phyloP scores from a whole-genome alignment of 1,140 invertebrate species.

The Meloidogyne chitwoodi region DNA sequence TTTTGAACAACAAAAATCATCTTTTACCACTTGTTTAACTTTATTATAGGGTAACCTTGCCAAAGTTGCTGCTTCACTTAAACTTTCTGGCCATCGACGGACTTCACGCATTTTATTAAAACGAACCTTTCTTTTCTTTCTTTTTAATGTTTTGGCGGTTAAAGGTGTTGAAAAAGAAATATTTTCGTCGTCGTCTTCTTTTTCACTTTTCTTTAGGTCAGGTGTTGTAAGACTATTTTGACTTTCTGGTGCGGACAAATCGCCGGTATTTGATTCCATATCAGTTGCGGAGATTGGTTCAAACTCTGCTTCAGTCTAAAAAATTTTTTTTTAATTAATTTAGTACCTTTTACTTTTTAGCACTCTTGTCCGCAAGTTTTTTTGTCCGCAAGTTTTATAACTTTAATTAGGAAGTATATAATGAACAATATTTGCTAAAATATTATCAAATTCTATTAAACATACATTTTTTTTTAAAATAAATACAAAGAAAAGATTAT shows the following conservation, averaged over 20 bases:
- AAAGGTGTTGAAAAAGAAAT: background rate
- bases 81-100: background rate
- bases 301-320: background rate
- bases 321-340: too few relatives aligned
- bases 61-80: background rate
- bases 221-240: background rate
- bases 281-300: background rate
- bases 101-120: background rate
- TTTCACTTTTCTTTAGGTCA: background rate
- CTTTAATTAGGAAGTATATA: too few relatives aligned
- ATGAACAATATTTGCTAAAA: too few relatives aligned
- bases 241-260: background rate
- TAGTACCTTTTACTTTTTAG: too few relatives aligned
- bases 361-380: too few relatives aligned
- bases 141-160: background rate
- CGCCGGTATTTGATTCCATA: background rate
- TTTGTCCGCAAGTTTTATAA: too few relatives aligned
- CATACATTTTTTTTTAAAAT: too few relatives aligned
- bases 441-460: too few relatives aligned
- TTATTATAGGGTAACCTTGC: background rate
- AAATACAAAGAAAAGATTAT: too few relatives aligned
- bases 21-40: background rate
- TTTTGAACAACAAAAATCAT: constrained; percentile 38
- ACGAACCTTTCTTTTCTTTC: background rate
- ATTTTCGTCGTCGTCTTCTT: too few relatives aligned